Evolutionary conservation across 2,797 vertebrate species (phyloP), one percentile per base, ranked within the genome.

Genomic region (Rallus crepitans): DNA sequence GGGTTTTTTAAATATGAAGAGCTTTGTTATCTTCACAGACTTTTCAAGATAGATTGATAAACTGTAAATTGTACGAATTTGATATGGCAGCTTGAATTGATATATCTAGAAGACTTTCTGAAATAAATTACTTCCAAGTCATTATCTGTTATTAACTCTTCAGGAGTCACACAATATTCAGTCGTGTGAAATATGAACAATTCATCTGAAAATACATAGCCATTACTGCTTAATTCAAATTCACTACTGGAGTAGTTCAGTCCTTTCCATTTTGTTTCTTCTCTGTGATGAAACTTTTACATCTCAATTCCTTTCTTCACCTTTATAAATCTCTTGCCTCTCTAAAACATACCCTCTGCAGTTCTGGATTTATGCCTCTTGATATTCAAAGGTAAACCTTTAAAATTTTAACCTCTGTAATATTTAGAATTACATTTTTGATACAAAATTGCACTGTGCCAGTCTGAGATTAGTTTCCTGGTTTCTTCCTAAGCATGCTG

Each of bases 31-130:
- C 88, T 96, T 93, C 82, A 89, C 42, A 87, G 89, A 56, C 56
- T 91, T 94, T 90, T 90, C 76, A 88, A 96, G 89, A 93, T 93
- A 76, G 70, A 66, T 53, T 87, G 94, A 96, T 96, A 96, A 96
- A 94, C 77, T 70, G 55, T 93, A 94, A 91, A 93, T 66, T 88
- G 70, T 77, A 70, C 0, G 15, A 79, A 94, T 94, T 93, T 61
- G 84, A 91, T 78, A 96, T 70, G 91, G 82, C 40, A 68, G 35
- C 73, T 93, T 79, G 77, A 89, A 84, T 28, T 90, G 73, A 82
- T 88, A 33, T 72, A 86, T 95, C 68, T 80, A 59, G 69, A 87
- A 95, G 65, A 66, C 37, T 76, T 89, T 86, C 28, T 87, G 78
- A 94, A 93, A 90, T 89, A 84, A 90, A 94, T 95, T 82, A 71